Evolutionary conservation across 2,888 invertebrate genomes (phyloP).

Genomic region (Patella ulyssiponensis): DNA sequence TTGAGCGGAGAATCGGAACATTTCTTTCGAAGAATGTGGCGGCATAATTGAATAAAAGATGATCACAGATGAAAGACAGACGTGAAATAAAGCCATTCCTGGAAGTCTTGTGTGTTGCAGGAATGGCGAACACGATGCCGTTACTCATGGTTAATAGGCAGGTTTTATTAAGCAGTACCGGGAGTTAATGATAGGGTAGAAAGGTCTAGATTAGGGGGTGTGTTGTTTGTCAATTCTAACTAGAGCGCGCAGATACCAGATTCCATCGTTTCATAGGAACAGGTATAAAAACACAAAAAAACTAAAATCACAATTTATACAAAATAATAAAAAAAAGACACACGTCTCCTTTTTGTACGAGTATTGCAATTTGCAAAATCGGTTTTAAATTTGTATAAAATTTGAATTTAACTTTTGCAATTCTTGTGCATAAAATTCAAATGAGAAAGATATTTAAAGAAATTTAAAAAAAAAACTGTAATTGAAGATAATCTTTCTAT

Average conservation of each 20-base stretch:
- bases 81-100: not conserved
- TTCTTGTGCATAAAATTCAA: too few relatives aligned
- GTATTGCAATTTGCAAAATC: too few relatives aligned
- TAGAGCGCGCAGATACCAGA: not conserved
- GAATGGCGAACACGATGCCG: not conserved
- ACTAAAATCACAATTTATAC: too few relatives aligned
- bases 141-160: not conserved
- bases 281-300: too few relatives aligned
- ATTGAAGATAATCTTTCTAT: too few relatives aligned
- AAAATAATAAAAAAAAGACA: not conserved
- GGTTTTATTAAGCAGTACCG: not conserved
- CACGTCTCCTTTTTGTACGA: too few relatives aligned
- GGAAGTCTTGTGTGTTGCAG: not conserved
- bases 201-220: not conserved
- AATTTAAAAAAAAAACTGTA: too few relatives aligned
- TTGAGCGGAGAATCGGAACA: too few relatives aligned
- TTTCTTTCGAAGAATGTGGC: not conserved
- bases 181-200: not conserved
- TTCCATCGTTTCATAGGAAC: too few relatives aligned
- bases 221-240: slow-evolving; percentile 3
- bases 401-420: too few relatives aligned
- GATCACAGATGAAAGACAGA: slow-evolving; percentile 1
- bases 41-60: not conserved
- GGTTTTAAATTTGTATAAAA: too few relatives aligned
- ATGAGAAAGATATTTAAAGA: too few relatives aligned